A percentile compares a stretch with the other conserved stretches of the same genome.
phyloP scores from a whole-genome alignment of 1,140 invertebrate species.

The Spodoptera frugiperda region DNA sequence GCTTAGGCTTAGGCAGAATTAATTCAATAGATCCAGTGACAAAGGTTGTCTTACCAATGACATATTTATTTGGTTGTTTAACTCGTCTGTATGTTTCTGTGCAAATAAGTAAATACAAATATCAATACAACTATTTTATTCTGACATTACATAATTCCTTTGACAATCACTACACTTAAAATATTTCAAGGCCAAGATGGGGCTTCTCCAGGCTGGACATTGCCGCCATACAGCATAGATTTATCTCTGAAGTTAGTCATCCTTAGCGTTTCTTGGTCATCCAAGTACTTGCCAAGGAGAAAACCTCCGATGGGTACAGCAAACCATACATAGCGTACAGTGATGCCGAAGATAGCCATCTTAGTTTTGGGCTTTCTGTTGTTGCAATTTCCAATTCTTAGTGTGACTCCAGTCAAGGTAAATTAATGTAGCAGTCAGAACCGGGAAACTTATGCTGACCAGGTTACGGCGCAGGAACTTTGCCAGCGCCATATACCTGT shows the following conservation, averaged over 20 bases:
- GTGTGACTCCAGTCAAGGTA: constrained; percentile 90
- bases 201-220: constrained; percentile 87
- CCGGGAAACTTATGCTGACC: constrained; percentile 89
- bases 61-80: no score
- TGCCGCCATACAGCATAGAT: constrained; percentile 90
- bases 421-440: constrained; percentile 86
- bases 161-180: constrained; percentile 22
- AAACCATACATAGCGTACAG: constrained; percentile 76
- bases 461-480: constrained; percentile 87
- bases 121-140: constrained; percentile 43
- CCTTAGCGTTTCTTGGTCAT: constrained; percentile 89
- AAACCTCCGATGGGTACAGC: constrained; percentile 86
- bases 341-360: constrained; percentile 86
- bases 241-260: constrained; percentile 92
- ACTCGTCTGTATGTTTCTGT: no score
- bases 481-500: constrained; percentile 79
- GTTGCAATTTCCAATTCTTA: constrained; percentile 88
- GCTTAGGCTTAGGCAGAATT: no score
- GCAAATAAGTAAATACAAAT: background rate
- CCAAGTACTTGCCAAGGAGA: constrained; percentile 88
- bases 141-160: constrained; percentile 30
- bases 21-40: no score
- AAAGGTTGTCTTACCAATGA: no score
- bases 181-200: constrained; percentile 89
- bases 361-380: constrained; percentile 73